Evolutionary conservation across 2,797 vertebrate species (phyloP).

Genomic region (Rhinogobio ventralis): DNA sequence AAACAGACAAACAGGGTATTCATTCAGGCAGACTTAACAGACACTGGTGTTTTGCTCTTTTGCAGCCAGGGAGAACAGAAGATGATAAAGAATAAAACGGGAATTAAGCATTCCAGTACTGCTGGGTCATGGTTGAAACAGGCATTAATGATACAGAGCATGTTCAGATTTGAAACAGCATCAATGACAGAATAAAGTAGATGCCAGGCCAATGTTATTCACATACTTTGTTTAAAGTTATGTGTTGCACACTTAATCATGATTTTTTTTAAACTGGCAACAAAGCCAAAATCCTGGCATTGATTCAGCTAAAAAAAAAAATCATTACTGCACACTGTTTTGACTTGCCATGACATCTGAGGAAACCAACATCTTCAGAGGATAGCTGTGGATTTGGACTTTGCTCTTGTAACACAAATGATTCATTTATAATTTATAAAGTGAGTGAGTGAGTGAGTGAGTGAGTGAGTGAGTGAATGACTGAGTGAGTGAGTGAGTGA

Average conservation of each 20-base stretch:
- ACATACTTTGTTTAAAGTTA: background rate
- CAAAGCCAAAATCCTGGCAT: background rate
- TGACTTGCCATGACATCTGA: background rate
- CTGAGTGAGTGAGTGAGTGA: too few relatives aligned
- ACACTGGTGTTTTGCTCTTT: background rate
- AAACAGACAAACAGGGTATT: background rate
- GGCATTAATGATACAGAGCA: conserved; percentile 1
- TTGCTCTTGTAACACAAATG: too few relatives aligned
- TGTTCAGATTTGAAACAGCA: conserved; percentile 37
- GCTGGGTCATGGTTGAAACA: conserved; percentile 42
- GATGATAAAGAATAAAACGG: background rate
- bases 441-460: too few relatives aligned
- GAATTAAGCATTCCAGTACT: conserved; percentile 34
- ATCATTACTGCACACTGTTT: background rate
- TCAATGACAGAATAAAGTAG: conserved; percentile 38
- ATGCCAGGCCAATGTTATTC: conserved; percentile 33
- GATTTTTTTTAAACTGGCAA: background rate
- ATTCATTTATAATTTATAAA: too few relatives aligned
- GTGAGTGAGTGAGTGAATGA: too few relatives aligned
- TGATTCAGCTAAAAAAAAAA: background rate
- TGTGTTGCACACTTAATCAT: conserved; percentile 8
- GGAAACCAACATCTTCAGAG: too few relatives aligned
- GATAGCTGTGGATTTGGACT: too few relatives aligned
- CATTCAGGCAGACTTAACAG: background rate
- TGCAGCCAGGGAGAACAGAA: background rate